These are phyloP conservation scores for Argyrosomus japonicus DNA, from an alignment of 2,113 vertebrate genomes.

Conservation along the genomic window DNA sequence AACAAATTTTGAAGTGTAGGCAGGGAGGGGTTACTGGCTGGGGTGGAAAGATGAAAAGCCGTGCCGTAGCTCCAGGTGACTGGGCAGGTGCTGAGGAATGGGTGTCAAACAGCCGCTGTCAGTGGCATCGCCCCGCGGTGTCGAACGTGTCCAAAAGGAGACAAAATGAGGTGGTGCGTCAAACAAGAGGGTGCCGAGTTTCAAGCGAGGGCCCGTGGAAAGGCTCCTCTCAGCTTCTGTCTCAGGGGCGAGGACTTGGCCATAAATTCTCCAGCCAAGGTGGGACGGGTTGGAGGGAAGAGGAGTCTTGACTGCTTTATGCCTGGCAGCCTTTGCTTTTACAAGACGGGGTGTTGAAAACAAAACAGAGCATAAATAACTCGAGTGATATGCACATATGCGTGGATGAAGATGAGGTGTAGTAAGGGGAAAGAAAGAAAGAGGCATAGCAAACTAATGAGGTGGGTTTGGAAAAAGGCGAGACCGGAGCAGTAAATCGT, in stretches of 20 bases:
- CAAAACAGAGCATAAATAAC: conserved; percentile 78
- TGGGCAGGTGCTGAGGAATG: conserved; percentile 69
- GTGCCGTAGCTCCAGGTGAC: conserved; percentile 76
- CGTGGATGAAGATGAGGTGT: conserved; percentile 45
- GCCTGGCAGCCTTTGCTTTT: conserved; percentile 72
- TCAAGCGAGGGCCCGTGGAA: conserved; percentile 48
- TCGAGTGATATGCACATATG: conserved; percentile 71
- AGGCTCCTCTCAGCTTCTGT: conserved; percentile 68
- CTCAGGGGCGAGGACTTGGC: conserved; percentile 73
- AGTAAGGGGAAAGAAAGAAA: conserved; percentile 1
- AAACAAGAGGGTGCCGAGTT: conserved; percentile 71
- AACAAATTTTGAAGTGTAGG: conserved; percentile 64
- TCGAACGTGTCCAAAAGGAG: conserved; percentile 45
- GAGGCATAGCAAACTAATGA: conserved; percentile 50
- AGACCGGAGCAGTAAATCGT: conserved; percentile 30
- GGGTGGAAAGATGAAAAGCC: conserved; percentile 62
- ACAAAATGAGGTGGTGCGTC: conserved; percentile 61
- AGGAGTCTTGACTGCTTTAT: conserved; percentile 67
- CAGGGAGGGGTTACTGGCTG: conserved; percentile 16
- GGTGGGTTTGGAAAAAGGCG: conserved; percentile 57
- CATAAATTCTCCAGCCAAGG: conserved; percentile 77
- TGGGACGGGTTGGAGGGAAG: conserved; percentile 61
- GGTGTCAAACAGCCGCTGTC: conserved; percentile 57
- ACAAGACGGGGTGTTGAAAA: conserved; percentile 78
- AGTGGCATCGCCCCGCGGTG: conserved; percentile 60